Base-by-base conservation (phyloP, 2,888 invertebrate genomes). In the Brassicogethes aeneus region DNA sequence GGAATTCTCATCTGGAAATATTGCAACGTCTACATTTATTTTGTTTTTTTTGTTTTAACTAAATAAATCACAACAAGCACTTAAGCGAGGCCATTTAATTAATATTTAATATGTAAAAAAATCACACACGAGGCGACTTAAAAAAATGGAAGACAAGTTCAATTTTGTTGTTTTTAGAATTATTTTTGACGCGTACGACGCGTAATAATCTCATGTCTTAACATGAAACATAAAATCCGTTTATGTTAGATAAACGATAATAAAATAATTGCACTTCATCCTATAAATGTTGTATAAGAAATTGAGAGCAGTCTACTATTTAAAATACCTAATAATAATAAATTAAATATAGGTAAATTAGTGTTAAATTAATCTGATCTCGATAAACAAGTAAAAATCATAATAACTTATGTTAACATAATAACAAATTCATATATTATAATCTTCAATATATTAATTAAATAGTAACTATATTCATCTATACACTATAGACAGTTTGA, bases 371-470 rank as follows among this genome's bases (percentile, higher is more conserved):
- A 45, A 43, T 32, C 41, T 48, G 43, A 44, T 42, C 40, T 43
- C 34, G 32, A 46, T 43, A 43, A 45, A 48, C 41, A 46, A 46
- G 39, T 47, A 44, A 50, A 48, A 48, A 48, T 51, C 41, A 48
- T 49, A 50, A 45, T 47, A 48, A 47, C 43, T 43, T 57, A 53
- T 57, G 52, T 57, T 54, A 53, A 55, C 53, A 54, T 48, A 45
- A 43, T 55, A 55, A 60, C n/a, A n/a, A n/a, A n/a, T n/a, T n/a
- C n/a, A n/a, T 59, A 60, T 60, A 60, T 60, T 54, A 45, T 45
- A 53, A 50, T 56, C 51, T 57, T 50, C 42, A 54, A 57, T 57
- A 57, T 55, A 57, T 57, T 55, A 56, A 52, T 46, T 54, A 51
- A 47, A 49, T 52, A 49, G 40, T 39, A 51, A 51, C 47, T 55